Base-by-base conservation (phyloP, 2,888 invertebrate genomes). In the Eilema caniola region DNA sequence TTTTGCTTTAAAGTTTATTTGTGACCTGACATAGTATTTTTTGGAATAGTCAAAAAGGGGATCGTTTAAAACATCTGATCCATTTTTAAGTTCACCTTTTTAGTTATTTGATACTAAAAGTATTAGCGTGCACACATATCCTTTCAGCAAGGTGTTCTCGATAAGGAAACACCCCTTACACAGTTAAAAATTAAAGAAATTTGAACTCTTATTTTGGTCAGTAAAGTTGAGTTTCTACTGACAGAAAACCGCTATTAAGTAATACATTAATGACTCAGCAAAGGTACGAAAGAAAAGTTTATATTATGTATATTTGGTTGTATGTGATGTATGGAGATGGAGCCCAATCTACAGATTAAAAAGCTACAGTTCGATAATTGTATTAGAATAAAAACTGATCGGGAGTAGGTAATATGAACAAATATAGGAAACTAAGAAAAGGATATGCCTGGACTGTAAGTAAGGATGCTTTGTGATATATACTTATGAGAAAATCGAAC, bases 201-300 rank as follows among this genome's bases (percentile, higher is more conserved):
- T n/a, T 63, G 10, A 57, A 60, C 73, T 11, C 0, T 5, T 10
- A 10, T 7, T 2, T 11, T 12, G 0, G 0, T 0, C 0, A 1
- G 10, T 47, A 71, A n/a, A 23, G 69, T 72, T 47, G 28, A n/a
- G 24, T 62, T 56, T 74, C 0, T 11, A 66, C 16, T 66, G 60
- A 10, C 8, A 10, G 3, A 0, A 41, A 33, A 37, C 33, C 4
- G 66, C 69, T 75, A 20, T 61, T 72, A 61, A 64, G 73, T 66
- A 74, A 74, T 71, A 66, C 75, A 76, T 77, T 70, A 78, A 71
- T 74, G 69, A 10, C 70, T 78, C 70, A 74, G 72, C 75, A 70
- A 37, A 70, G 81, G 73, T 81, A 71, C 62, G 66, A 33, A 70
- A 28, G 68, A 12, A 14, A 60, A 47, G 64, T 72, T 69, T 76